Conservation (phyloP, 2,113 vertebrate species). For the Leuciscus idus region DNA sequence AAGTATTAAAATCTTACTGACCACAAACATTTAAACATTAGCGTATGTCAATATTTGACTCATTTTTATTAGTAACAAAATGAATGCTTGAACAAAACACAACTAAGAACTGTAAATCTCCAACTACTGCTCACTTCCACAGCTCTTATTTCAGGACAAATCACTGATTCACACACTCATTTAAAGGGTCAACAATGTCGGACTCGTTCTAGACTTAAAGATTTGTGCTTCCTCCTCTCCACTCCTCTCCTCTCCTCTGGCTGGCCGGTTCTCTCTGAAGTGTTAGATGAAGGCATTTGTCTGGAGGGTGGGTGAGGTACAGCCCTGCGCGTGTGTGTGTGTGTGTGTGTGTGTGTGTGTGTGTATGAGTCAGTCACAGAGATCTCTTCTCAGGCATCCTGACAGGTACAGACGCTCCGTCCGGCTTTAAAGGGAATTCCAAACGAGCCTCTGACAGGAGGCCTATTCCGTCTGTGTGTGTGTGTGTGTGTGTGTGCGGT, state of each 20-base stretch:
- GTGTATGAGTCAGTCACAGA: conserved; percentile 46
- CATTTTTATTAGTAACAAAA: background rate
- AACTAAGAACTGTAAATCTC: no score
- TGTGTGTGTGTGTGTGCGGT: conserved; percentile 39
- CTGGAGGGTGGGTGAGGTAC: conserved; percentile 54
- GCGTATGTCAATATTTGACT: background rate
- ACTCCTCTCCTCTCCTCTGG: conserved; percentile 16
- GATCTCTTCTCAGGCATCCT: conserved; percentile 56
- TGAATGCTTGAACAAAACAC: no score
- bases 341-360: conserved; percentile 25
- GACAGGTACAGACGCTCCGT: conserved; percentile 62
- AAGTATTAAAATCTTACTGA: background rate
- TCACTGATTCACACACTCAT: background rate
- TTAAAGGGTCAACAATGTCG: conserved; percentile 1
- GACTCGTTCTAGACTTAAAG: conserved; percentile 8
- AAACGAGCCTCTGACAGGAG: conserved; percentile 58
- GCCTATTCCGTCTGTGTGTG: conserved; percentile 48
- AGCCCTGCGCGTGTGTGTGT: conserved; percentile 30
- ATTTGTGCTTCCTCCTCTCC: conserved; percentile 2
- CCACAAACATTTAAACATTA: background rate
- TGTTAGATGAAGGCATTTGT: conserved; percentile 60
- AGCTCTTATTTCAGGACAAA: background rate
- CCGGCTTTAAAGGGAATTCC: conserved; percentile 61
- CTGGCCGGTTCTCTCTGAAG: conserved; percentile 49
- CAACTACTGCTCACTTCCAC: background rate